Conservation (phyloP, 2,888 invertebrate species). For the Nycteola revayana region DNA sequence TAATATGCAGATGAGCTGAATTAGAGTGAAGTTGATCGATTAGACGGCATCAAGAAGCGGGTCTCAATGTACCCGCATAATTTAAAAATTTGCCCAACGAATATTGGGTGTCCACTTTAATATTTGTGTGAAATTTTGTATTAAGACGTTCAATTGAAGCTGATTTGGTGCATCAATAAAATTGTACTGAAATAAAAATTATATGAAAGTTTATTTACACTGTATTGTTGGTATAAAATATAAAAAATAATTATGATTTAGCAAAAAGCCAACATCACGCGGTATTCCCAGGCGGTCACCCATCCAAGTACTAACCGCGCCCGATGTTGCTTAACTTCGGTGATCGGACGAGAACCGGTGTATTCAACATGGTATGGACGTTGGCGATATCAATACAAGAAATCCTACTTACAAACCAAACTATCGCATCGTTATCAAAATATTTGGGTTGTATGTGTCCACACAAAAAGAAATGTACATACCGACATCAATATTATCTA, state of each 20-base stretch:
- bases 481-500: too few species aligned
- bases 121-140: slow-evolving; percentile 20
- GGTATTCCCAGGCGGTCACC: slow-evolving; percentile 64
- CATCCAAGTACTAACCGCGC: slow-evolving; percentile 66
- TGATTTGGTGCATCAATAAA: neutral
- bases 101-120: slow-evolving; percentile 42
- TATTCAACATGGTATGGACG: slow-evolving; percentile 51
- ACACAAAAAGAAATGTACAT: too few species aligned
- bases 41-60: slow-evolving; percentile 37
- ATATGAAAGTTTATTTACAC: neutral
- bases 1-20: slow-evolving; percentile 74
- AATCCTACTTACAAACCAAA: too few species aligned
- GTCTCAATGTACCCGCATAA: slow-evolving; percentile 68
- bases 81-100: slow-evolving; percentile 31
- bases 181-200: neutral
- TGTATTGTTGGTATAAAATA: neutral
- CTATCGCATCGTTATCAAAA: too few species aligned
- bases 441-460: too few species aligned
- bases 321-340: slow-evolving; percentile 66
- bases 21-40: slow-evolving; percentile 71
- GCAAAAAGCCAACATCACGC: slow-evolving; percentile 33
- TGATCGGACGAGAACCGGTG: slow-evolving; percentile 66
- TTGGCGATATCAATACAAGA: slow-evolving; percentile 40
- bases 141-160: too few species aligned
- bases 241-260: too few species aligned